These are phyloP conservation scores for Busseola fusca DNA, from an alignment of 2,888 invertebrate species.

Conservation along the genomic window DNA sequence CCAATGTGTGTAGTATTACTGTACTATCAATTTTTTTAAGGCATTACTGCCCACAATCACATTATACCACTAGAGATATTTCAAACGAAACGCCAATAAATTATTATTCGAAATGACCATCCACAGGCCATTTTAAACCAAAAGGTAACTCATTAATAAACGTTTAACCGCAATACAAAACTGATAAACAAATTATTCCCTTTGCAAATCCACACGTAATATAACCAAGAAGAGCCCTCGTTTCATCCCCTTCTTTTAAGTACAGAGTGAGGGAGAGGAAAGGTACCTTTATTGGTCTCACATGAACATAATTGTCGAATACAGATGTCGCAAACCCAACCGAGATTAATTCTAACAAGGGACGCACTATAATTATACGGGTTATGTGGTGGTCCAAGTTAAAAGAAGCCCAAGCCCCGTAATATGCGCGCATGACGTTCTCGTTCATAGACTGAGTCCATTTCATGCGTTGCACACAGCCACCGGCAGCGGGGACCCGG, in stretches of 20 bases:
- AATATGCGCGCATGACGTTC: too few relatives aligned
- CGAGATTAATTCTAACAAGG: conserved; percentile 87
- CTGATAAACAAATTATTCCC: conserved; percentile 65
- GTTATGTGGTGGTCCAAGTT: conserved; percentile 64
- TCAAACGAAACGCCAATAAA: background rate
- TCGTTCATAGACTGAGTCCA: too few relatives aligned
- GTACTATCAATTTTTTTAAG: background rate
- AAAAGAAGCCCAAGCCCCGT: too few relatives aligned
- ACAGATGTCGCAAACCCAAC: conserved; percentile 84
- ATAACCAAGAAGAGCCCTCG: conserved; percentile 53
- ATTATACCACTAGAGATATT: background rate
- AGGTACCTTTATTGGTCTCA: conserved; percentile 71
- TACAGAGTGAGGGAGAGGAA: conserved; percentile 51
- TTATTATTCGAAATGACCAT: conserved; percentile 24
- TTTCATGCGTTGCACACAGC: too few relatives aligned
- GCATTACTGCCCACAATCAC: background rate
- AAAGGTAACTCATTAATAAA: conserved; percentile 59
- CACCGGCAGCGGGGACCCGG: too few relatives aligned
- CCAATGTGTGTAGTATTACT: background rate
- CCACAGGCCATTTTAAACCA: conserved; percentile 27
- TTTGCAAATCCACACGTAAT: conserved; percentile 65
- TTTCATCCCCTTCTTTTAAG: conserved; percentile 53
- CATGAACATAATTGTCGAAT: conserved; percentile 87
- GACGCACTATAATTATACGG: conserved; percentile 83
- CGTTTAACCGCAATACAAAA: conserved; percentile 57